Percentiles rank a stretch among this genome's conserved stretches.
These are phyloP conservation scores for Dynastes hyllus DNA, from an alignment of 2,888 invertebrate species.

Conservation along the genomic window DNA sequence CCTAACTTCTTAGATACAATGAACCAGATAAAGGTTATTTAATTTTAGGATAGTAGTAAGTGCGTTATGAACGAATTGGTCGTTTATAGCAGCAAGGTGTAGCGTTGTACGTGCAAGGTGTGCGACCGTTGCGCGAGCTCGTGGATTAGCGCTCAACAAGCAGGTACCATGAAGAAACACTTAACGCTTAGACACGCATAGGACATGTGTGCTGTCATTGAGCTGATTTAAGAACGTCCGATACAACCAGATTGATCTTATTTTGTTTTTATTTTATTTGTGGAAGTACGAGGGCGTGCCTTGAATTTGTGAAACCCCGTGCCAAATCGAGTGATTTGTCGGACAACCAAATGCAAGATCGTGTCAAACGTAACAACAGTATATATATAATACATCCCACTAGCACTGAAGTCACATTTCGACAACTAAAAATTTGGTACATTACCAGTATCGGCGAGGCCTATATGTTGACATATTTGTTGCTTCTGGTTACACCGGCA, in stretches of 20 bases:
- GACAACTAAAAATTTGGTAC: too few species aligned
- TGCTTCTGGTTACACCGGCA: too few species aligned
- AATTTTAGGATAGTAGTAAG: constrained; percentile 9
- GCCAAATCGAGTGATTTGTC: too few species aligned
- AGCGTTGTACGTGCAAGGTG: constrained; percentile 57
- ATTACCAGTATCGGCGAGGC: too few species aligned
- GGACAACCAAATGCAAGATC: too few species aligned
- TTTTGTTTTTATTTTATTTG: too few species aligned
- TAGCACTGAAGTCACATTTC: too few species aligned
- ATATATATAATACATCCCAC: too few species aligned
- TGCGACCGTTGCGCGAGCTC: constrained; percentile 52
- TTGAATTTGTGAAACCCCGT: too few species aligned
- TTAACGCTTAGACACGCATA: constrained; percentile 56
- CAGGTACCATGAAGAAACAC: constrained; percentile 55
- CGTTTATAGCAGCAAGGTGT: constrained; percentile 58
- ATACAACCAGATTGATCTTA: constrained; percentile 23
- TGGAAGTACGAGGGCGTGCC: too few species aligned
- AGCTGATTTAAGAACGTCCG: constrained; percentile 42
- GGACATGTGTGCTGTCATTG: constrained; percentile 49
- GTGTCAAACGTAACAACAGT: too few species aligned
- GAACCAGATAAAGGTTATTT: constrained; percentile 29
- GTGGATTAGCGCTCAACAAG: constrained; percentile 56
- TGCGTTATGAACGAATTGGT: constrained; percentile 47
- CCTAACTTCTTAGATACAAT: constrained; percentile 42
- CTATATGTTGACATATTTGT: too few species aligned